Conservation (phyloP, 2,888 invertebrate genomes). For the Brachypterus glaber region DNA sequence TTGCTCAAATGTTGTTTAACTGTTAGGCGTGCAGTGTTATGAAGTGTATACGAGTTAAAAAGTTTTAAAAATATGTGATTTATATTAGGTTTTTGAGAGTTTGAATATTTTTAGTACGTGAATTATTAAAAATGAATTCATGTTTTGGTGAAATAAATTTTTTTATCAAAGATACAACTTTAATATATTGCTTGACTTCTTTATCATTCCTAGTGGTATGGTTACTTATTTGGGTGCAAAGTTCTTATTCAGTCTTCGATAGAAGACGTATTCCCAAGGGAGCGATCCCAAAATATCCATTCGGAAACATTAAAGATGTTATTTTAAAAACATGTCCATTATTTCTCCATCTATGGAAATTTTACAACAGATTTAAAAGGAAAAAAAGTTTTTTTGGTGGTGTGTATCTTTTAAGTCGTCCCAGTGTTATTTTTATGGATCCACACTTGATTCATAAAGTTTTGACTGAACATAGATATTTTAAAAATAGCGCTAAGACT, state of each 20-base stretch:
- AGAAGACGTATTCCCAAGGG: slow-evolving; percentile 14
- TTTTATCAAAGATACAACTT: slow-evolving; percentile 7
- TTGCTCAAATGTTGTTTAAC: too few species aligned
- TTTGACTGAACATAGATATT: slow-evolving; percentile 11
- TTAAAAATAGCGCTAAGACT: slow-evolving; percentile 3
- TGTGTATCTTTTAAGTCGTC: slow-evolving; percentile 24
- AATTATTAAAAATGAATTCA: background rate
- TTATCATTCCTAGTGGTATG: background rate
- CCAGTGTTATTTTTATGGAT: slow-evolving; percentile 20
- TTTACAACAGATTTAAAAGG: slow-evolving; percentile 24
- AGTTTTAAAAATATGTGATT: too few species aligned
- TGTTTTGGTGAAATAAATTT: background rate
- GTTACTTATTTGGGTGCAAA: background rate
- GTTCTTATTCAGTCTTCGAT: slow-evolving; percentile 11
- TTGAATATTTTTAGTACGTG: too few species aligned
- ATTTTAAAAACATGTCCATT: slow-evolving; percentile 17
- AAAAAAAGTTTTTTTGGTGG: slow-evolving; percentile 22
- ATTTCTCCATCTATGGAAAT: slow-evolving; percentile 23
- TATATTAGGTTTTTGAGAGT: too few species aligned
- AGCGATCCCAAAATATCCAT: slow-evolving; percentile 20
- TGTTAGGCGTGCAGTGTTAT: too few species aligned
- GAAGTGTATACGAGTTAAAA: too few species aligned
- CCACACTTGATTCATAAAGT: slow-evolving; percentile 10
- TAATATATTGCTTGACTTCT: background rate
- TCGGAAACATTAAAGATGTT: slow-evolving; percentile 24